phyloP scores from a whole-genome alignment of 2,797 vertebrate genomes.

The Mergus octosetaceus region DNA sequence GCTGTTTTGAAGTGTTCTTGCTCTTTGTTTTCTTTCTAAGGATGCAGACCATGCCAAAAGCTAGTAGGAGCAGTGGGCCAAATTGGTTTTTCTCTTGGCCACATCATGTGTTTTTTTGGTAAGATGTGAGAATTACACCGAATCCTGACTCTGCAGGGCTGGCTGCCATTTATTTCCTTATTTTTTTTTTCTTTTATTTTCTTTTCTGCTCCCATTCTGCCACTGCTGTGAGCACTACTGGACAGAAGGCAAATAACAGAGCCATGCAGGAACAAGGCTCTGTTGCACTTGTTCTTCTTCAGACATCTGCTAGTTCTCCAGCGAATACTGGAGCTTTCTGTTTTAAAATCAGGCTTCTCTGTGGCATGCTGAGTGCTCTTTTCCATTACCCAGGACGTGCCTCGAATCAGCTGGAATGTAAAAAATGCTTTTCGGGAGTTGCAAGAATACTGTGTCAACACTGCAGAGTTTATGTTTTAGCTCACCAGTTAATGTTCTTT shows the following conservation, averaged over 20 bases:
- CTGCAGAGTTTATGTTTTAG: constrained; percentile 6
- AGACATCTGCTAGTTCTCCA: background rate
- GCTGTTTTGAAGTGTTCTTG: background rate
- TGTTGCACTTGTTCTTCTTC: background rate
- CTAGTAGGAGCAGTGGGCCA: background rate
- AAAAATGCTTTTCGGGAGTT: constrained; percentile 19
- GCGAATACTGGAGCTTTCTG: background rate
- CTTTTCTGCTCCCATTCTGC: background rate
- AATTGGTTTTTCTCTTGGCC: background rate
- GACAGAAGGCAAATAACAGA: background rate
- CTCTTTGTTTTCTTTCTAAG: background rate
- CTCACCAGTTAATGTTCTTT: background rate
- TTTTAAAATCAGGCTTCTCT: constrained; percentile 1
- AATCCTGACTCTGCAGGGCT: background rate
- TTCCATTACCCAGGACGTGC: background rate
- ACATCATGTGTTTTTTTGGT: background rate
- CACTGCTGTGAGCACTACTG: background rate
- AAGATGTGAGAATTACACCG: background rate
- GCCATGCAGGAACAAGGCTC: background rate
- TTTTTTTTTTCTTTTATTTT: background rate
- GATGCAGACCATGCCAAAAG: background rate
- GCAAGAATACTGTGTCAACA: constrained; percentile 23
- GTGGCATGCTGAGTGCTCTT: constrained; percentile 15
- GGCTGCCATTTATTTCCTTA: background rate
- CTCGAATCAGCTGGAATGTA: background rate